Conservation (phyloP, 1,140 invertebrate genomes). For the Brachionus rotundiformis region DNA sequence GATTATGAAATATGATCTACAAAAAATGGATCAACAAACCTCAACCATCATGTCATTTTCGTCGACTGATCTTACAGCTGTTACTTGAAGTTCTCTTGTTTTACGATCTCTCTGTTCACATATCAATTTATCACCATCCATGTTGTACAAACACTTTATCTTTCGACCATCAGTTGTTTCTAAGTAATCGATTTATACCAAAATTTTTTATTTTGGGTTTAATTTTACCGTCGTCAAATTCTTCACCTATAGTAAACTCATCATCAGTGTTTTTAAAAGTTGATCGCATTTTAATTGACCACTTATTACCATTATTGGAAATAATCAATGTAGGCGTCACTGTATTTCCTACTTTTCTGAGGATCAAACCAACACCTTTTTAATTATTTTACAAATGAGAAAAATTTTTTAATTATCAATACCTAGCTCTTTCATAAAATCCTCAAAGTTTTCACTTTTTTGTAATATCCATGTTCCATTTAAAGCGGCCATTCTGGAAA, state of each 20-base stretch:
- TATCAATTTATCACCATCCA: conserved; percentile 43
- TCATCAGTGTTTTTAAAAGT: conserved; percentile 80
- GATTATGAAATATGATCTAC: neutral
- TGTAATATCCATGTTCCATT: conserved; percentile 75
- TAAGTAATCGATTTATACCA: neutral
- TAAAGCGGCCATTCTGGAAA: conserved; percentile 13
- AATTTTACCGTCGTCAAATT: conserved; percentile 75
- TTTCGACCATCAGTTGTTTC: conserved; percentile 49
- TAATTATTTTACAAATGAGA: neutral
- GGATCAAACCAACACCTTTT: conserved; percentile 72
- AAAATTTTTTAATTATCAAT: neutral
- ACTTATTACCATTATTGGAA: conserved; percentile 71
- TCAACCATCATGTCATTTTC: conserved; percentile 43
- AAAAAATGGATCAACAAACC: too few relatives aligned
- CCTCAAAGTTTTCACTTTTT: conserved; percentile 79
- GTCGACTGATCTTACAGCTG: conserved; percentile 10
- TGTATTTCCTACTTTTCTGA: conserved; percentile 73
- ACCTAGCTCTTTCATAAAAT: conserved; percentile 78
- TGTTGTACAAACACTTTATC: conserved; percentile 10
- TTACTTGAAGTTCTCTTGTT: conserved; percentile 18
- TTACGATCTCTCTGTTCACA: conserved; percentile 20
- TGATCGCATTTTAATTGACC: conserved; percentile 75
- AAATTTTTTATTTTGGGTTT: neutral
- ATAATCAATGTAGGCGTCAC: conserved; percentile 76
- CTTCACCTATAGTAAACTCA: conserved; percentile 76